Conservation (phyloP, 2,113 vertebrate genomes). For the Upupa epops region DNA sequence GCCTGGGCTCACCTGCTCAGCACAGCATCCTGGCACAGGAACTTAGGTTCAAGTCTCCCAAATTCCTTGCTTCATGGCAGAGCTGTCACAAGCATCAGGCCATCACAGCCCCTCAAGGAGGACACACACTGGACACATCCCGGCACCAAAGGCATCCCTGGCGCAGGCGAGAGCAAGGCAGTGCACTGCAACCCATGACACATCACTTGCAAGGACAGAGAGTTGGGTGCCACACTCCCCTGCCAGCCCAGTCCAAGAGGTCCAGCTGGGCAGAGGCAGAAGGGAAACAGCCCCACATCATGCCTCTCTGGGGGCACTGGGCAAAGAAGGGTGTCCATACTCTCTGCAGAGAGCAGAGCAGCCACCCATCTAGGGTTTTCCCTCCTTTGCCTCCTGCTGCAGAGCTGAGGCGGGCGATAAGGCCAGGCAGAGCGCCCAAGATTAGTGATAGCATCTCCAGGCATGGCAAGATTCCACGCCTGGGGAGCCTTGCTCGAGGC, state of each 20-base stretch:
- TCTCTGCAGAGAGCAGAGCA: not conserved
- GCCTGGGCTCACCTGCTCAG: slow-evolving; percentile 9
- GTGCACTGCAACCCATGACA: not conserved
- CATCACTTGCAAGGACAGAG: fast-evolving
- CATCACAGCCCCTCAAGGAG: fast-evolving
- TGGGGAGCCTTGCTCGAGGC: not conserved
- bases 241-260: not conserved
- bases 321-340: fast-evolving
- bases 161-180: fast-evolving
- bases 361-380: fast-evolving
- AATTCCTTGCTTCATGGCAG: fast-evolving
- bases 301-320: not conserved
- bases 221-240: not conserved
- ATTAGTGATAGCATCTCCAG: not conserved
- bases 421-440: not conserved
- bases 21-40: not conserved
- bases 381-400: not conserved
- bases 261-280: not conserved
- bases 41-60: not conserved
- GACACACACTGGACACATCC: fast-evolving
- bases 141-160: not conserved
- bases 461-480: not conserved
- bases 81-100: not conserved
- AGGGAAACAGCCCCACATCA: fast-evolving
- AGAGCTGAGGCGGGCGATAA: slow-evolving; percentile 53